A percentile compares a stretch with the other conserved stretches of the same genome.
phyloP scores from a whole-genome alignment of 2,113 vertebrate genomes.

The Myrmecobius fasciatus region DNA sequence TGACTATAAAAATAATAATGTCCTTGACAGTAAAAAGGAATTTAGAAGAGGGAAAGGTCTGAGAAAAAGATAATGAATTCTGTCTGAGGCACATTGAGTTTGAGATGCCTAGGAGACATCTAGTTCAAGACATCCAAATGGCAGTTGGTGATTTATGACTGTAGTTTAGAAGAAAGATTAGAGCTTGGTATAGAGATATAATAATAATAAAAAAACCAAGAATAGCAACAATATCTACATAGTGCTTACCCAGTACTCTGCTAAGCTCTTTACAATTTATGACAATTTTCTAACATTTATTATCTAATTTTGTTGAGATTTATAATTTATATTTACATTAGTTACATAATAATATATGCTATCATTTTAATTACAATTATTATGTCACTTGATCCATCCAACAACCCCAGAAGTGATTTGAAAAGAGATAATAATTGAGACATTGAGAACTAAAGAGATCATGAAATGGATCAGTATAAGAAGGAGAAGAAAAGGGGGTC shows the following conservation, averaged over 20 bases:
- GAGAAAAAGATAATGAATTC: not conserved
- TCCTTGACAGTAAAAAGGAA: not conserved
- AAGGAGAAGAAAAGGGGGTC: not conserved
- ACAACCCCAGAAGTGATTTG: not conserved
- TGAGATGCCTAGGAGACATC: not conserved
- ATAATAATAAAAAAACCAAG: not conserved
- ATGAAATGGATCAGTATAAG: not conserved
- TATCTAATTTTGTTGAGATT: not conserved
- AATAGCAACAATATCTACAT: not conserved
- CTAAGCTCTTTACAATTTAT: not conserved
- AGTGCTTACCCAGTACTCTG: not conserved
- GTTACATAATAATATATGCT: not conserved
- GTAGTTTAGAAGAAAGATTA: not conserved
- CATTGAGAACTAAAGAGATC: not conserved
- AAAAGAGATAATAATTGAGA: not conserved
- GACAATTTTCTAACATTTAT: not conserved
- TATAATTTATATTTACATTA: not conserved
- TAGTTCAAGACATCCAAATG: not conserved
- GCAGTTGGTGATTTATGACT: not conserved
- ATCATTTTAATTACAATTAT: not conserved
- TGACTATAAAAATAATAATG: not conserved
- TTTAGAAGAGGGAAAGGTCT: not conserved
- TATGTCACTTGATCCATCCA: not conserved
- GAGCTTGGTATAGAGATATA: not conserved
- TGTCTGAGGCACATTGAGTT: not conserved